phyloP scores from a whole-genome alignment of 2,113 vertebrate genomes.

The Pedionomus torquatus region DNA sequence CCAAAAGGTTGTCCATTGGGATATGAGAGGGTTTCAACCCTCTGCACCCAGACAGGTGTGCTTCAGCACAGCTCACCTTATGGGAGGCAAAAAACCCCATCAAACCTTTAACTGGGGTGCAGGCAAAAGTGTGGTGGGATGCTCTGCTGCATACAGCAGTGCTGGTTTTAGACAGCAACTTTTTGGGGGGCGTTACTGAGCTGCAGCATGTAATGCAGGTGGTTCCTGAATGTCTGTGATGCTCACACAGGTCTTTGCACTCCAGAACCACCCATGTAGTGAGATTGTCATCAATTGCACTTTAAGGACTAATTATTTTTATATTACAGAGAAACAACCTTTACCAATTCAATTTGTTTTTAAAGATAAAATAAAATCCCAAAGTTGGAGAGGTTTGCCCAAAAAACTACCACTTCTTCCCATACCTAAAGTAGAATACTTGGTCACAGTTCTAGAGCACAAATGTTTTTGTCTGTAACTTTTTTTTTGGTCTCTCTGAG shows the following conservation, averaged over 20 bases:
- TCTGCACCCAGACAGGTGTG: rapidly evolving
- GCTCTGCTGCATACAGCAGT: background rate
- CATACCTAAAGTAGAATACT: background rate
- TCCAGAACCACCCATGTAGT: background rate
- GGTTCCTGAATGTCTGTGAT: background rate
- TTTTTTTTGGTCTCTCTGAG: background rate
- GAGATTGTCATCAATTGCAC: background rate
- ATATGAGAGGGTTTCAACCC: background rate
- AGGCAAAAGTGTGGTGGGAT: rapidly evolving
- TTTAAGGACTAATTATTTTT: background rate
- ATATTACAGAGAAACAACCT: background rate
- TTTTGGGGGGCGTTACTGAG: background rate
- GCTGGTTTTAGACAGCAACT: background rate
- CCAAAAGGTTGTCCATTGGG: rapidly evolving
- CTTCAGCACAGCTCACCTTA: background rate
- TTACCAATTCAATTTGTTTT: background rate
- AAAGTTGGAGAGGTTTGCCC: background rate
- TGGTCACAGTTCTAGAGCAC: background rate
- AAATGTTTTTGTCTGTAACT: background rate
- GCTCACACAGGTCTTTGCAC: rapidly evolving
- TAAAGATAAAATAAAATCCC: background rate
- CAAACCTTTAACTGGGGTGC: background rate
- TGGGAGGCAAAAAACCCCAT: background rate
- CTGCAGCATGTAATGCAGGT: background rate
- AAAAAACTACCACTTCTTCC: rapidly evolving